phyloP scores from a whole-genome alignment of 1,140 invertebrate species.

The Drosophila lini region DNA sequence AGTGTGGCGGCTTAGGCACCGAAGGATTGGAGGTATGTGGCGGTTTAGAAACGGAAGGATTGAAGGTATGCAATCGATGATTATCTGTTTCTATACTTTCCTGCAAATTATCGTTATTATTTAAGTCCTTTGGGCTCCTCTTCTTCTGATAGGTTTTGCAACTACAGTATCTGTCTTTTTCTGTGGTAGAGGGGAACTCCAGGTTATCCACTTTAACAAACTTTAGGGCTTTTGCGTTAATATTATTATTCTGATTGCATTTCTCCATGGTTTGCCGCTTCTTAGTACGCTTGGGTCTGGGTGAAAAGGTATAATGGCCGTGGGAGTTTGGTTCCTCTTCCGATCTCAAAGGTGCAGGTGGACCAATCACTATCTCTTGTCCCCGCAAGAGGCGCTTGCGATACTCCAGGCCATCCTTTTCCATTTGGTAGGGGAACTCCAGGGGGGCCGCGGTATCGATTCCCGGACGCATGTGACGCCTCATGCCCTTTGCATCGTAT shows the following conservation, averaged over 20 bases:
- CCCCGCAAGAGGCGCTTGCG: too few species aligned
- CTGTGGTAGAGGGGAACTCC: background rate
- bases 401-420: background rate
- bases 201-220: background rate
- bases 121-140: background rate
- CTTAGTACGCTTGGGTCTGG: background rate
- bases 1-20: background rate
- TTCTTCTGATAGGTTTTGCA: background rate
- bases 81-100: background rate
- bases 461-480: slow-evolving; percentile 34
- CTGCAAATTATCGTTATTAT: background rate
- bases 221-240: background rate
- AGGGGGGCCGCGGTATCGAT: slow-evolving; percentile 42
- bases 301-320: too few species aligned
- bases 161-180: background rate
- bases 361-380: background rate
- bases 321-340: too few species aligned
- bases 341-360: background rate
- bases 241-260: background rate
- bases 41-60: too few species aligned
- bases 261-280: too few species aligned
- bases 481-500: slow-evolving; percentile 17
- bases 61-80: background rate
- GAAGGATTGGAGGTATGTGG: background rate
- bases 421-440: slow-evolving; percentile 9